phyloP scores from a whole-genome alignment of 2,113 vertebrate species.

The Phylloscopus whistleri region DNA sequence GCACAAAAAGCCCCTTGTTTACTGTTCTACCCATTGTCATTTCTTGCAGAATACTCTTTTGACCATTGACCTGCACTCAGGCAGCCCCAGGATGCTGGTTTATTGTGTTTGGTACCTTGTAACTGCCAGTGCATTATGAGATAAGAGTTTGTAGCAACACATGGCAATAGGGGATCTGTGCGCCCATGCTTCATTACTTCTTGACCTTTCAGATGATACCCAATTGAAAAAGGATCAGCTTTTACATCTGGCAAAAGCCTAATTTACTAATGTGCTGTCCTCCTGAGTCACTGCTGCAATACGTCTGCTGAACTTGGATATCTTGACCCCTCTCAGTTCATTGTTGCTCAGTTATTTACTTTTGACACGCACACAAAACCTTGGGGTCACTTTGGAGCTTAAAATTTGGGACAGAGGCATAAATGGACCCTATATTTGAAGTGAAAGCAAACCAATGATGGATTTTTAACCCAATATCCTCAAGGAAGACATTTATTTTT shows the following conservation, averaged over 20 bases:
- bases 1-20: background rate
- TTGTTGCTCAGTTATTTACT: slow-evolving; percentile 11
- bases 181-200: slow-evolving; percentile 57
- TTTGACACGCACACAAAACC: background rate
- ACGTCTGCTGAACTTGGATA: slow-evolving; percentile 25
- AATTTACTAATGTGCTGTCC: slow-evolving; percentile 69
- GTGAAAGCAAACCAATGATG: background rate
- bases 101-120: slow-evolving; percentile 47
- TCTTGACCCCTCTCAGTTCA: slow-evolving; percentile 42
- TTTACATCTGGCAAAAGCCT: slow-evolving; percentile 67
- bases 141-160: slow-evolving; percentile 61
- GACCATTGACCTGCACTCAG: background rate
- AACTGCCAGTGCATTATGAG: slow-evolving; percentile 47
- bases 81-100: background rate
- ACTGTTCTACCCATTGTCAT: background rate
- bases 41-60: slow-evolving; percentile 10
- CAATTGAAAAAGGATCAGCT: slow-evolving; percentile 69
- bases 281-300: slow-evolving; percentile 56
- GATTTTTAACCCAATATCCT: background rate
- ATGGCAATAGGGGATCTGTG: slow-evolving; percentile 60
- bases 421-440: background rate
- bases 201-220: slow-evolving; percentile 69
- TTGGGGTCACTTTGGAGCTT: background rate
- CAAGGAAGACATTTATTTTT: background rate
- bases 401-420: background rate